Evolutionary conservation across 35 echinoderm and acorn worm genomes (phyloP), one percentile per base, ranked within the genome.

Genomic region (Ophioderma brevispina): DNA sequence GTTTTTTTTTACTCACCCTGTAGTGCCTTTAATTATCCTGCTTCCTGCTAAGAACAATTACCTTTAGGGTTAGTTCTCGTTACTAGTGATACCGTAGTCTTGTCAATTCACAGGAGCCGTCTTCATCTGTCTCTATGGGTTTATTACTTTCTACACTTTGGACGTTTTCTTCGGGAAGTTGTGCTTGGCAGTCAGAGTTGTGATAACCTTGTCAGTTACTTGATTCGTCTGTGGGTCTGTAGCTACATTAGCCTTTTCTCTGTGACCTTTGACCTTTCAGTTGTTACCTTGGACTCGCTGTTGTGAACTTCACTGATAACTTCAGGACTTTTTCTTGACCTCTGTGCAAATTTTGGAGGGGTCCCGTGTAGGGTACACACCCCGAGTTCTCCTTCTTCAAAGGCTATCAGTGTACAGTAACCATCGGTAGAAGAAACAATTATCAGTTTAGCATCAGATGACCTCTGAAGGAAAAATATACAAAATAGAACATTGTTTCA

Each of bases 401-500:
- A 99, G 13, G 94, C 40, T 38, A 99, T 84, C 31, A 99, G 55
- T 31, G 97, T 89, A 32, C 91, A 92, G 80, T 93, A 99, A 14
- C 97, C 97, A 80, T 99, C 97, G 17, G 97, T 99, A 0, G 97
- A 99, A 31, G 90, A 95, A 28, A 95, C 85, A 33, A 87, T 38
- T 3, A 99, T 70, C 39, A 87, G 77, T 55, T 79, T 79, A 11
- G 90, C 97, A 88, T 99, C 91, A 14, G 97, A 70, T 75, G 97
- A 88, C 97, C 97, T 99, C 97, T 99, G 50, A 28, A 49, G 55
- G 6, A 89, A 81, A 36, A 38, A 46, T 46, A 46, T 46, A 46
- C 4, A 46, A 46, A 46, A 46, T 46, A 17, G 41, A 46, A n/a
- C n/a, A n/a, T n/a, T n/a, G n/a, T n/a, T n/a, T n/a, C n/a, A n/a